Base-by-base conservation (phyloP, 1,140 invertebrate species). In the Ectropis grisescens region DNA sequence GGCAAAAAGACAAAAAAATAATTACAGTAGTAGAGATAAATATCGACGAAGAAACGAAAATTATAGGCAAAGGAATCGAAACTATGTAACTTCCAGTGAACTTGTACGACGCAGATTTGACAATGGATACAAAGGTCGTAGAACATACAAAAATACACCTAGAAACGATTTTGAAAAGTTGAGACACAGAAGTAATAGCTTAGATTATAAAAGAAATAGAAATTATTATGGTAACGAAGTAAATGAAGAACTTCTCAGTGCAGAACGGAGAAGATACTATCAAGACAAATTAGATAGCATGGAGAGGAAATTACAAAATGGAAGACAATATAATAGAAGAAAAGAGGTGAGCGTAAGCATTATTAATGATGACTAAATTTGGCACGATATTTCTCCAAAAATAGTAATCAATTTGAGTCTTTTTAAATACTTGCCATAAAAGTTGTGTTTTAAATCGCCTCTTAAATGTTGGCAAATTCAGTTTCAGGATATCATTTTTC, bases 231-330 rank as follows among this genome's bases (percentile, higher is more conserved):
- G n/a, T n/a, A n/a, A 45, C 23, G 5, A 39, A 3, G 11, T 16
- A 11, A 8, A 13, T 28, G 35, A 44, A 5, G 48, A 54, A 13
- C 33, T 27, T 9, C 37, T 69, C 11, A 43, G 41, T 32, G 15
- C 34, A 14, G 47, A 60, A 7, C 52, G 55, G 40, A 53, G 52
- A 35, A 58, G 51, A 22, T 69, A 46, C 37, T 66, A 66, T 39
- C 65, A 66, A 26, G 47, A 55, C 0, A 62, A 57, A 36, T 30
- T 66, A 12, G 46, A 66, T 29, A 52, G 55, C 14, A 42, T 69
- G 13, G 47, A 57, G 25, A 47, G 33, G 14, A 59, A 50, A 39
- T 22, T 61, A 16, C 47, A 41, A 11, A 38, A 42, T 6, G 31
- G n/a, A n/a, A n/a, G n/a, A n/a, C n/a, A n/a, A n/a, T n/a, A n/a